Conservation (phyloP, 2,888 invertebrate genomes). For the Iphiclides podalirius region DNA sequence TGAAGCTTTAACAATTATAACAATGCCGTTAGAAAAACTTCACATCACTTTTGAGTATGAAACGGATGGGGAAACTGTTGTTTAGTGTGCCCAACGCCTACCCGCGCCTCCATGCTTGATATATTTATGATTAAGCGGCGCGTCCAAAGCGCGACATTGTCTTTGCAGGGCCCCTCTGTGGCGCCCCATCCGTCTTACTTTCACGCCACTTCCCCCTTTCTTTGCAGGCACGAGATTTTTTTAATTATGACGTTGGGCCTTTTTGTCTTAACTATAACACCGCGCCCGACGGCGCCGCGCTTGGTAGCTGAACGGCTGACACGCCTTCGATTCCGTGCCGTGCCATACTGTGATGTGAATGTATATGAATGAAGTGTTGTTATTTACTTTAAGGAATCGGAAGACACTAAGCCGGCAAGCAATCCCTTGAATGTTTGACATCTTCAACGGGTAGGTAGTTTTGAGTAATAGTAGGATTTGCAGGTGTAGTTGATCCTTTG, state of each 20-base stretch:
- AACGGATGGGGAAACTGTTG: too few relatives aligned
- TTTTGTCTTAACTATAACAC: slow-evolving; percentile 64
- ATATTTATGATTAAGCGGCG: slow-evolving; percentile 77
- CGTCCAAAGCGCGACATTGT: slow-evolving; percentile 75
- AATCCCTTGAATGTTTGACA: too few relatives aligned
- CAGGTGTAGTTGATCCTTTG: too few relatives aligned
- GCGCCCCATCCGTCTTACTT: slow-evolving; percentile 75
- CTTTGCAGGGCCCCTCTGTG: slow-evolving; percentile 67
- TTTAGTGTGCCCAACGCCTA: slow-evolving; percentile 41
- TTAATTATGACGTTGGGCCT: slow-evolving; percentile 79
- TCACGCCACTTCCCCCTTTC: slow-evolving; percentile 75
- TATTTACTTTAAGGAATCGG: too few relatives aligned
- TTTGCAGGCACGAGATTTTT: slow-evolving; percentile 78
- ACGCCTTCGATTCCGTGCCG: slow-evolving; percentile 33
- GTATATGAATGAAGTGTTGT: too few relatives aligned
- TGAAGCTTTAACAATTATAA: too few relatives aligned
- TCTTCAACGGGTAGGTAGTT: too few relatives aligned
- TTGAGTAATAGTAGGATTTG: too few relatives aligned
- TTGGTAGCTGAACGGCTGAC: slow-evolving; percentile 21
- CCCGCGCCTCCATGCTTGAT: slow-evolving; percentile 62
- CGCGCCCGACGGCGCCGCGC: slow-evolving; percentile 28
- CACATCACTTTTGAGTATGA: too few relatives aligned
- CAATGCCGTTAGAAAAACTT: too few relatives aligned
- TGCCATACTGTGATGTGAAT: too few relatives aligned
- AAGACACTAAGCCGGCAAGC: too few relatives aligned